Base-by-base conservation (phyloP, 2,888 invertebrate species). In the Leucania comma region DNA sequence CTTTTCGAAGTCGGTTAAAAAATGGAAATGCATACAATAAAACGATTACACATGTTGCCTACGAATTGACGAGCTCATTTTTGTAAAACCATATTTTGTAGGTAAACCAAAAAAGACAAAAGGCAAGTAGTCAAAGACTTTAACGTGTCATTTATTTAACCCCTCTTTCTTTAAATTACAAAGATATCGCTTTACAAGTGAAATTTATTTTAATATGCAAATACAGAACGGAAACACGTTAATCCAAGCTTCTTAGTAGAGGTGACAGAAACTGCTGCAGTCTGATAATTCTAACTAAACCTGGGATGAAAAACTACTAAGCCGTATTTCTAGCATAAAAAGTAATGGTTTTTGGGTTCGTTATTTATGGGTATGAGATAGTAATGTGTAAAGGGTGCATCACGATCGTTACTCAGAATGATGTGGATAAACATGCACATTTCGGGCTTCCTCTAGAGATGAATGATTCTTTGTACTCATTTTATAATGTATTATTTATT, bases 131-230 rank as follows among this genome's bases (percentile, higher is more conserved):
- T 64, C 63, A 4, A 35, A 65, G 6, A 10, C 50, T 53, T 4
- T 14, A 22, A 68, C 20, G 46, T 12, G 69, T 72, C 63, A 56
- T 72, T 65, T 72, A 71, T 64, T 71, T 53, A 64, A 32, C 32
- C 29, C 10, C 32, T 22, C 53, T 26, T 68, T 42, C 42, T 65
- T 75, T 85, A 72, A 84, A 80, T 80, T 68, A 78, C 70, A 65
- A 32, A 76, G 80, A 83, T 84, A 84, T 83, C 83, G 77, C 71
- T 70, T 73, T 72, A 72, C 74, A 69, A 71, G 63, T 75, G 12
- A 66, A 82, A 79, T 57, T 29, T 82, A 75, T 75, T 82, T 58
- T 50, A 57, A 72, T 77, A 83, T 78, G 85, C 65, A 76, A 82
- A 85, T 75, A 58, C 50, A 1, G 9, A 4, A 9, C 75, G 80